Evolutionary conservation across 2,113 vertebrate genomes (phyloP).

Genomic region (Rousettus leschenaultii): DNA sequence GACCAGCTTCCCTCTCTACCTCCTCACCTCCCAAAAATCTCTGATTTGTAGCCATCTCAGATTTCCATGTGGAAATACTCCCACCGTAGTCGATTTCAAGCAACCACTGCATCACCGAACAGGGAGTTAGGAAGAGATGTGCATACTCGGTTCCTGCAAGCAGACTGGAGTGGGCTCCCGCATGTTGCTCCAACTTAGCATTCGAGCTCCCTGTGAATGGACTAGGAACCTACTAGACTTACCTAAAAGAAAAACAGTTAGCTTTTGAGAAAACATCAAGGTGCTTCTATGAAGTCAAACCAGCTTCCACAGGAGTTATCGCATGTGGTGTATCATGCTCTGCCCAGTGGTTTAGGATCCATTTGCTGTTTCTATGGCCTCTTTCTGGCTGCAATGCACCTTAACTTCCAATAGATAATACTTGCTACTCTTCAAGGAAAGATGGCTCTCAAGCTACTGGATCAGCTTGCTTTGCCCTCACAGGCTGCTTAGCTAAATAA

Average conservation of each 20-base stretch:
- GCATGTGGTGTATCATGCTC: background rate
- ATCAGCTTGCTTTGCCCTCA: background rate
- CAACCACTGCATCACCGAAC: background rate
- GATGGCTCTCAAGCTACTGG: background rate
- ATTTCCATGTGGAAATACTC: background rate
- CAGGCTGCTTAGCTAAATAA: background rate
- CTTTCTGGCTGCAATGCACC: background rate
- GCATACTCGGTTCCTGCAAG: background rate
- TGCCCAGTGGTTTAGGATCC: background rate
- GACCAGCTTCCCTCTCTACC: background rate
- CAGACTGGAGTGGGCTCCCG: background rate
- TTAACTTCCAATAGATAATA: background rate
- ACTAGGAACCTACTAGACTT: background rate
- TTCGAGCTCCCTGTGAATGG: background rate
- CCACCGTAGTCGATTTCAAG: background rate
- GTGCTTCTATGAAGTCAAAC: background rate
- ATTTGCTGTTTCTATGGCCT: background rate
- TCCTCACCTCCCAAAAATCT: background rate
- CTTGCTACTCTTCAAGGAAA: background rate
- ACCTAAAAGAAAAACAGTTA: background rate
- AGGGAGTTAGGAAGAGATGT: background rate
- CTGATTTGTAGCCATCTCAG: background rate
- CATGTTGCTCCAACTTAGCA: background rate
- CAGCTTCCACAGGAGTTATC: background rate
- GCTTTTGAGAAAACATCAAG: background rate